Evolutionary conservation across 2,797 vertebrate genomes (phyloP).

Genomic region (Enteromius anoplus): DNA sequence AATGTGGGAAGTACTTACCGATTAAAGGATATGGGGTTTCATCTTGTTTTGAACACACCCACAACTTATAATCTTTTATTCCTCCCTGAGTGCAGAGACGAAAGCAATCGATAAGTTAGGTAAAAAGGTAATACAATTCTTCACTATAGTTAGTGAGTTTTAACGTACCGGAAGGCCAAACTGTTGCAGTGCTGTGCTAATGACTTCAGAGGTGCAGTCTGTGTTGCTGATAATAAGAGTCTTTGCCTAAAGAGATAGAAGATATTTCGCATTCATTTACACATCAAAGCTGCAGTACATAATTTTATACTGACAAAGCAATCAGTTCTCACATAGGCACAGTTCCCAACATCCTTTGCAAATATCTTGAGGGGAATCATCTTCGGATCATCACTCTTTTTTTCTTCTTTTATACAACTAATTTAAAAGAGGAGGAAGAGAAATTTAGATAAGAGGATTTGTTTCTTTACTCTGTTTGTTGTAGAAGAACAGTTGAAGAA

Average conservation of each 20-base stretch:
- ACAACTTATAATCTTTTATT: slow-evolving; percentile 89
- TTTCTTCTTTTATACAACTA: slow-evolving; percentile 89
- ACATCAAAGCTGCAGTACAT: neutral
- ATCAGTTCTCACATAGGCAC: slow-evolving; percentile 86
- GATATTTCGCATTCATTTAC: neutral
- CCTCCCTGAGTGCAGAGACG: slow-evolving; percentile 76
- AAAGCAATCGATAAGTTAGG: neutral
- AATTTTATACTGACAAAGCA: neutral
- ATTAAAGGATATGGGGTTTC: slow-evolving; percentile 94
- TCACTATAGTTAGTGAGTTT: neutral
- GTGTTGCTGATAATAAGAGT: slow-evolving; percentile 86
- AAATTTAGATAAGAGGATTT: neutral
- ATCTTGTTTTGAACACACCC: slow-evolving; percentile 94
- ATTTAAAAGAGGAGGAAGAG: neutral
- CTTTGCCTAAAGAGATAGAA: slow-evolving; percentile 82
- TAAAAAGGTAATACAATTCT: neutral
- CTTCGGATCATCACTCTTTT: slow-evolving; percentile 90
- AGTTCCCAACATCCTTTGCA: slow-evolving; percentile 89
- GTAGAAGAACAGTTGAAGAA: neutral
- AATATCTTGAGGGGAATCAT: slow-evolving; percentile 91
- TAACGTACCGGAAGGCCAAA: slow-evolving; percentile 78
- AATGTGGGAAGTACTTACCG: slow-evolving; percentile 77
- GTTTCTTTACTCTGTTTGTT: neutral
- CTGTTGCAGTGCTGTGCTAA: slow-evolving; percentile 86
- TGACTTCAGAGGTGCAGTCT: slow-evolving; percentile 87